A percentile compares a stretch with the other conserved stretches of the same genome.
phyloP scores from a whole-genome alignment of 2,888 invertebrate genomes.

The Exocentrus adspersus region DNA sequence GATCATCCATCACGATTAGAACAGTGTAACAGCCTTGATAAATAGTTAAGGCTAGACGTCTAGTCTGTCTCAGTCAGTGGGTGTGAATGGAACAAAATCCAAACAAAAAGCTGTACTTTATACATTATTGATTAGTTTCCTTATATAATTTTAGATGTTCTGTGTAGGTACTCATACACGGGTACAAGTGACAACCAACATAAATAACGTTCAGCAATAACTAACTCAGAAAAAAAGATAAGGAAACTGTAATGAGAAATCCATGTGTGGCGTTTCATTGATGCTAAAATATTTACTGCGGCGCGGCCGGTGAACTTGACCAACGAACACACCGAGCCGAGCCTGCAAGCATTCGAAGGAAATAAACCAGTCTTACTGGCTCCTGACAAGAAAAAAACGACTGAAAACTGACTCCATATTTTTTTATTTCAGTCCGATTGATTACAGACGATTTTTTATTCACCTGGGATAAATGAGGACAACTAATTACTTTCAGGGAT shows the following conservation, averaged over 20 bases:
- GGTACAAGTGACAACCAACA: slow-evolving; percentile 24
- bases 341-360: slow-evolving; percentile 45
- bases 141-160: slow-evolving; percentile 34
- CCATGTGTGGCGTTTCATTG: slow-evolving; percentile 56
- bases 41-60: slow-evolving; percentile 23
- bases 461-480: slow-evolving; percentile 30
- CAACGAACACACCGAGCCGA: slow-evolving; percentile 36
- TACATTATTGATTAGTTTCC: slow-evolving; percentile 38
- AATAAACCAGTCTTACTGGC: slow-evolving; percentile 61
- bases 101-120: slow-evolving; percentile 28
- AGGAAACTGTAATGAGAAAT: slow-evolving; percentile 55
- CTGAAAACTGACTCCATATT: slow-evolving; percentile 52
- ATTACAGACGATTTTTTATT: slow-evolving; percentile 18
- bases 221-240: slow-evolving; percentile 36
- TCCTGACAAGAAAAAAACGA: slow-evolving; percentile 51
- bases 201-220: slow-evolving; percentile 36
- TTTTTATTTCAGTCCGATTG: slow-evolving; percentile 35
- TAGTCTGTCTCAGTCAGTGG: slow-evolving; percentile 1
- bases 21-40: slow-evolving; percentile 8
- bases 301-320: slow-evolving; percentile 59
- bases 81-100: slow-evolving; percentile 22
- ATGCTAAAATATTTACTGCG: slow-evolving; percentile 60
- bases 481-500: slow-evolving; percentile 39
- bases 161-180: slow-evolving; percentile 36
- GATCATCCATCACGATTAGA: slow-evolving; percentile 7